Evolutionary conservation across 2,888 invertebrate species (phyloP).

Genomic region (Aleiodes alternator): DNA sequence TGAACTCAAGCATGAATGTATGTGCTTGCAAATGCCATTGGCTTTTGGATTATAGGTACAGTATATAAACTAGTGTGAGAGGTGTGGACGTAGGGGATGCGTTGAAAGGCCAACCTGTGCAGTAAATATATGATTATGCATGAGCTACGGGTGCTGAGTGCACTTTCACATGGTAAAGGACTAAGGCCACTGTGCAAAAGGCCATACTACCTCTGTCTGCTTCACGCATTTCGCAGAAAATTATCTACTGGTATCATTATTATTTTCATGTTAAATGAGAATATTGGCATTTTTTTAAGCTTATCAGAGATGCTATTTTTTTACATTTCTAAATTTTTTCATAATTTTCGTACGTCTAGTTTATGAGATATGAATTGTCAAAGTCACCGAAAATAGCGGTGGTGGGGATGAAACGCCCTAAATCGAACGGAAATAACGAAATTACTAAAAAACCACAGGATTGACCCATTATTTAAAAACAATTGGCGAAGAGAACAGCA

Average conservation of each 20-base stretch:
- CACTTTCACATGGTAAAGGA: constrained; percentile 62
- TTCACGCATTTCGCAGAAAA: background rate
- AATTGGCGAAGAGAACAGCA: too few species aligned
- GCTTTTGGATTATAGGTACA: constrained; percentile 32
- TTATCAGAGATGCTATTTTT: too few species aligned
- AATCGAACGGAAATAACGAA: too few species aligned
- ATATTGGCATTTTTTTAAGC: background rate
- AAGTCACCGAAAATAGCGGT: too few species aligned
- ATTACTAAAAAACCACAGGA: too few species aligned
- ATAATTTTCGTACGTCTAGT: too few species aligned
- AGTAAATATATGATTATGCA: constrained; percentile 73
- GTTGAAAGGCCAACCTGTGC: constrained; percentile 47
- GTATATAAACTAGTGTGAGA: constrained; percentile 31
- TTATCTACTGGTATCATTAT: constrained; percentile 10
- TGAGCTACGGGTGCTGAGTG: constrained; percentile 69
- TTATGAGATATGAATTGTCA: too few species aligned
- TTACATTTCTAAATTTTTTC: too few species aligned
- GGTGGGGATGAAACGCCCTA: too few species aligned
- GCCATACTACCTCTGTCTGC: constrained; percentile 55
- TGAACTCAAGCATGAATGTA: constrained; percentile 20
- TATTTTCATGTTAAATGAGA: constrained; percentile 46
- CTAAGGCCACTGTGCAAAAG: constrained; percentile 42
- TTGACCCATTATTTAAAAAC: too few species aligned
- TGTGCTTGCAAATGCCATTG: constrained; percentile 9
- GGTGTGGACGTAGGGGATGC: constrained; percentile 45